Evolutionary conservation across 2,113 vertebrate species (phyloP).

Genomic region (Ammospiza caudacuta): DNA sequence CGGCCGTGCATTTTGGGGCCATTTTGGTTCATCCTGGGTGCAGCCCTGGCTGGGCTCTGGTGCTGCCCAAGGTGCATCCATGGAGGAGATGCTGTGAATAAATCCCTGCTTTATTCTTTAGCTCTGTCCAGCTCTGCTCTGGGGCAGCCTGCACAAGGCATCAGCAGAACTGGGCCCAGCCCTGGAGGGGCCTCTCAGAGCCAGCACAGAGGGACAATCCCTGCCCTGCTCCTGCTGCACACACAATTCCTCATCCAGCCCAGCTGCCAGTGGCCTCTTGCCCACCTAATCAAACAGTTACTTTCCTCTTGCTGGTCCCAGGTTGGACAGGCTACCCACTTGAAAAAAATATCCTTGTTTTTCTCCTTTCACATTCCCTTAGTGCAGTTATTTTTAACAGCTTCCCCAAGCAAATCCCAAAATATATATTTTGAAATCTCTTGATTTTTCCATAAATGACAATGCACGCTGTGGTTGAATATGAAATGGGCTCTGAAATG

Average conservation of each 20-base stretch:
- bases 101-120: no score
- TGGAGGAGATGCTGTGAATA: no score
- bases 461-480: not conserved
- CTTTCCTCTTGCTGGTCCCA: not conserved
- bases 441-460: not conserved
- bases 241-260: not conserved
- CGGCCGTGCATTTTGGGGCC: no score
- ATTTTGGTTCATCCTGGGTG: no score
- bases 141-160: no score
- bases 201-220: no score
- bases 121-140: no score
- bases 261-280: not conserved
- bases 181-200: no score
- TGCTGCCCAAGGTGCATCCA: no score
- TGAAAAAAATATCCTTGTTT: not conserved
- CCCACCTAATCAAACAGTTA: accelerated
- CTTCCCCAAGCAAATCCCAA: not conserved
- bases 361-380: not conserved
- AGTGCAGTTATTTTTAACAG: not conserved
- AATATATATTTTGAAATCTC: not conserved
- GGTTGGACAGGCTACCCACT: not conserved
- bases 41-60: no score
- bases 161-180: no score
- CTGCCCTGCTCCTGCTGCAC: no score
- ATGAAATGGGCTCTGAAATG: not conserved